A percentile compares a stretch with the other conserved stretches of the same genome.
Evolutionary conservation across 2,888 invertebrate genomes (phyloP).

Genomic region (Vannuccia rotundouncinata): DNA sequence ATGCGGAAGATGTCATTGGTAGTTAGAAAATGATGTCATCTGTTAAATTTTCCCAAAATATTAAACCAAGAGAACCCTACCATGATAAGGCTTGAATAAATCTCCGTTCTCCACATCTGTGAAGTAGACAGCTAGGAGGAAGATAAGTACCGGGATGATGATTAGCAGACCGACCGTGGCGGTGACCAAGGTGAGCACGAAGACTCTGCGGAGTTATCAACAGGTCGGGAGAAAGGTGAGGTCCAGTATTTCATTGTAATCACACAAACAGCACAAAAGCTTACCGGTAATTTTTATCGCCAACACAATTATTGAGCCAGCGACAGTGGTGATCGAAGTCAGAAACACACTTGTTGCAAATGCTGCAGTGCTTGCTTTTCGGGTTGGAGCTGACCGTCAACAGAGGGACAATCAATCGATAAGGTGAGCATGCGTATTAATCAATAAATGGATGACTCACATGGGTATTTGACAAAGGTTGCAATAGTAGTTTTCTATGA

Average conservation of each 20-base stretch:
- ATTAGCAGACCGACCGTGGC: not conserved
- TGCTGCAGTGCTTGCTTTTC: conserved; percentile 28
- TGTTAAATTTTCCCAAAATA: too few species aligned
- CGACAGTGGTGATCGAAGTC: conserved; percentile 91
- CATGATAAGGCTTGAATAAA: not conserved
- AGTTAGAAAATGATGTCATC: too few species aligned
- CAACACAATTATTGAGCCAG: conserved; percentile 63
- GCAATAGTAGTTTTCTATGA: conserved; percentile 87
- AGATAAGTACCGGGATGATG: not conserved
- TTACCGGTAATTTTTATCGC: conserved; percentile 81
- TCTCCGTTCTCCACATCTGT: not conserved
- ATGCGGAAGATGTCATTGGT: too few species aligned
- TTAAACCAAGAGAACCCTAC: too few species aligned
- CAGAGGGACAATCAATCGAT: too few species aligned
- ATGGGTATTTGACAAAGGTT: conserved; percentile 71
- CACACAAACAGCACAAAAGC: not conserved
- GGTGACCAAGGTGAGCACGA: not conserved
- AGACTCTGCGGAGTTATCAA: conserved; percentile 71
- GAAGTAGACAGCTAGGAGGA: conserved; percentile 11
- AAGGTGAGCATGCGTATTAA: too few species aligned
- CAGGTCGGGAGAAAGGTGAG: conserved; percentile 56
- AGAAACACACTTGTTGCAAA: conserved; percentile 57
- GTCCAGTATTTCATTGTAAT: not conserved
- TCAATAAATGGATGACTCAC: conserved; percentile 47
- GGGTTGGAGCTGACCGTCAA: not conserved